Conservation (phyloP, 2,797 vertebrate species). For the Clamator glandarius region DNA sequence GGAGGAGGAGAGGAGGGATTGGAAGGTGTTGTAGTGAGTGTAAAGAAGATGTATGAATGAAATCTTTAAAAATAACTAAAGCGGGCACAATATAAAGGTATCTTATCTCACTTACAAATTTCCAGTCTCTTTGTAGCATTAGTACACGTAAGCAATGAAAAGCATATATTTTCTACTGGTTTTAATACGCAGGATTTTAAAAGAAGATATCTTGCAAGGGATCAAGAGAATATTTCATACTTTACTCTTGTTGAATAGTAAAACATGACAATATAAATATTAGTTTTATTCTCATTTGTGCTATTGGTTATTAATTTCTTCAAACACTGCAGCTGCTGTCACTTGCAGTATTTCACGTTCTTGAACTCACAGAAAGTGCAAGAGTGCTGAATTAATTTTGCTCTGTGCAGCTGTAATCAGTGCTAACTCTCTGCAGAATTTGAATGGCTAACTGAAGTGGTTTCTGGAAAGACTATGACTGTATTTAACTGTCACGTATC, state of each 20-base stretch:
- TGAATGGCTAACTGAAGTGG: not conserved
- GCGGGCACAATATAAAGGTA: not conserved
- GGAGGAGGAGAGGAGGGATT: not conserved
- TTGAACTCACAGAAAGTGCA: not conserved
- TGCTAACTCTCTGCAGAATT: not conserved
- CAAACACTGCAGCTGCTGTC: not conserved
- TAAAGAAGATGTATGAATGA: not conserved
- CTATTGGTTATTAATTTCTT: not conserved
- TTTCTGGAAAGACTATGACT: not conserved
- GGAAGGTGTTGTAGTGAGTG: not conserved
- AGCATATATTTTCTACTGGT: not conserved
- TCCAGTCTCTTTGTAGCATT: not conserved
- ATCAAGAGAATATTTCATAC: not conserved
- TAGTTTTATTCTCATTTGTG: not conserved
- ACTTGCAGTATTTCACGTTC: not conserved
- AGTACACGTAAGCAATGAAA: not conserved
- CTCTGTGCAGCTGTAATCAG: not conserved
- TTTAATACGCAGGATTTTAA: not conserved
- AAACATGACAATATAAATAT: not conserved
- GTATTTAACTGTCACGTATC: not conserved
- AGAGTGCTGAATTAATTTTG: not conserved
- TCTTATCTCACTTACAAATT: not conserved
- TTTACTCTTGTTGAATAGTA: not conserved
- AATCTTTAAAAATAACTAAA: not conserved
- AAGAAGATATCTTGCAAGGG: too few relatives aligned